phyloP scores from a whole-genome alignment of 2,113 vertebrate species.

The Anthoscopus minutus region DNA sequence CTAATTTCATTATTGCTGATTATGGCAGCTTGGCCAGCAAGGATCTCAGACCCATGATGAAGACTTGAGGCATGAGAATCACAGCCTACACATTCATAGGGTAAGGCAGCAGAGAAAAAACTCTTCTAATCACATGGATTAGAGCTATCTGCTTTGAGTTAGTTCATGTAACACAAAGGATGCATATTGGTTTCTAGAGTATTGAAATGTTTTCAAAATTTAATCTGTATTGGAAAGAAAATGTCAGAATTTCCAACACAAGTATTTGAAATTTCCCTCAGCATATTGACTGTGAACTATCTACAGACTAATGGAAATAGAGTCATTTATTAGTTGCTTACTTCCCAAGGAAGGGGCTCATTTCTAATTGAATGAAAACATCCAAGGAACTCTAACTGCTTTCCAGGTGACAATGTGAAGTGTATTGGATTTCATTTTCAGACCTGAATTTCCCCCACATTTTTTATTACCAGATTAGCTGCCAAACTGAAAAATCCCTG shows the following conservation, averaged over 20 bases:
- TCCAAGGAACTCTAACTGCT: not conserved
- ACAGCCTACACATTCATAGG: not conserved
- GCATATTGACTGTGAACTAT: not conserved
- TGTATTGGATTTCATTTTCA: not conserved
- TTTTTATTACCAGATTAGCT: not conserved
- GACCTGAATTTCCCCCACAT: not conserved
- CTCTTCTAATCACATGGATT: not conserved
- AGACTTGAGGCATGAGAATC: not conserved
- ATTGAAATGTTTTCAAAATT: not conserved
- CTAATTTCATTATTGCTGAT: not conserved
- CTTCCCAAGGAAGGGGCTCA: not conserved
- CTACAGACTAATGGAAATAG: not conserved
- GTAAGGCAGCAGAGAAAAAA: not conserved
- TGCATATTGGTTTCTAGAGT: not conserved
- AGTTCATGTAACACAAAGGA: not conserved
- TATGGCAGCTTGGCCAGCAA: not conserved
- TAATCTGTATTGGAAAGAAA: not conserved
- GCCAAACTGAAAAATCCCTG: not conserved
- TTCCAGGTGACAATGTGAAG: not conserved
- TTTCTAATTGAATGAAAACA: not conserved
- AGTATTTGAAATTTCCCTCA: not conserved
- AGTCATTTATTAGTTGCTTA: not conserved
- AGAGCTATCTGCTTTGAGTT: not conserved
- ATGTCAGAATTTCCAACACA: not conserved
- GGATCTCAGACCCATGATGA: rapidly evolving